phyloP scores from a whole-genome alignment of 2,888 invertebrate genomes.

The Drosophila neoperkinsi region DNA sequence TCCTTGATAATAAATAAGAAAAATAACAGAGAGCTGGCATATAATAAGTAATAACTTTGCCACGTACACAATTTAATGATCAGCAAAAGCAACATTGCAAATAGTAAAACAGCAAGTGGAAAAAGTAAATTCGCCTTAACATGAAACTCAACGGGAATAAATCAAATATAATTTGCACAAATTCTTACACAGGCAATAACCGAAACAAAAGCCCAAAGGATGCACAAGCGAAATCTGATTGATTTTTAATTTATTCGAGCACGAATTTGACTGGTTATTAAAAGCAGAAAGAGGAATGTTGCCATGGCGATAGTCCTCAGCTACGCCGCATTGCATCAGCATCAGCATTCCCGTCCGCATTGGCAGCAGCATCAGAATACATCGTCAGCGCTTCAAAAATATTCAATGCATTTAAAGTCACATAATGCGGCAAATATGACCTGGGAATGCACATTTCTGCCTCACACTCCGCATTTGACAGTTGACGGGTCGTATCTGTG shows the following conservation, averaged over 20 bases:
- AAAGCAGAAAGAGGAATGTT: conserved; percentile 32
- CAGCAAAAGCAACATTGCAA: conserved; percentile 9
- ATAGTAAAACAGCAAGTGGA: not conserved
- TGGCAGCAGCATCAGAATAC: conserved; percentile 17
- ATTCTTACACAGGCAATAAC: conserved; percentile 41
- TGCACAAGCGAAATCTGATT: conserved; percentile 27
- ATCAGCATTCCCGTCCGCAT: conserved; percentile 11
- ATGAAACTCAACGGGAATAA: conserved; percentile 61
- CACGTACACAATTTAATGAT: conserved; percentile 55
- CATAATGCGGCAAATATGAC: conserved; percentile 55
- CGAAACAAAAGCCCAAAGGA: conserved; percentile 25
- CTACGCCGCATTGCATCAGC: conserved; percentile 40
- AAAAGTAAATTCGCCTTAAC: conserved; percentile 48
- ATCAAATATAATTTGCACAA: conserved; percentile 71
- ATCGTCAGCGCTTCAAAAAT: conserved; percentile 44
- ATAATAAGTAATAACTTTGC: conserved; percentile 43
- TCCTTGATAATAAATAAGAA: conserved; percentile 58
- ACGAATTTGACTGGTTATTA: conserved; percentile 71
- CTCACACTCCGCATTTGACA: not conserved
- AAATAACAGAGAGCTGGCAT: conserved; percentile 48
- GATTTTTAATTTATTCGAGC: conserved; percentile 77
- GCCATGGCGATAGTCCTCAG: conserved; percentile 38
- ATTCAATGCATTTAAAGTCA: conserved; percentile 65
- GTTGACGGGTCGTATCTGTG: conserved; percentile 9
- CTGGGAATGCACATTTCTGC: conserved; percentile 7